Evolutionary conservation across 2,888 invertebrate genomes (phyloP).

Genomic region (Ryuthela nishihirai): DNA sequence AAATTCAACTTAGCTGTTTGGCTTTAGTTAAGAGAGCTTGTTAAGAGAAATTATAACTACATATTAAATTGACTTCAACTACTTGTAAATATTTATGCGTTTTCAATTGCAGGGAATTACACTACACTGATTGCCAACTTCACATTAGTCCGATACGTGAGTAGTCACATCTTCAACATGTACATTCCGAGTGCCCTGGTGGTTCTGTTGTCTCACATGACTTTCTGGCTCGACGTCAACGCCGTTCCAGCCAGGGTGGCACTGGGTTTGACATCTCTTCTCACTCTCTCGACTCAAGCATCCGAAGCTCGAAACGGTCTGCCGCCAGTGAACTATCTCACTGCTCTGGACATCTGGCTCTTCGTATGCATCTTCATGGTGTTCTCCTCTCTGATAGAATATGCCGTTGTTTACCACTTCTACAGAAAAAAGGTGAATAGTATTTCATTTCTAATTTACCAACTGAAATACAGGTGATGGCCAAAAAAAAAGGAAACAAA

Average conservation of each 20-base stretch:
- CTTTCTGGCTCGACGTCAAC: conserved; percentile 31
- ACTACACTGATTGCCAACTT: conserved; percentile 13
- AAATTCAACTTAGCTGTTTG: no score
- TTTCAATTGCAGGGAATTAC: conserved; percentile 11
- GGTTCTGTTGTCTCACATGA: conserved; percentile 24
- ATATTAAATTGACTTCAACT: no score
- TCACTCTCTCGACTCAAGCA: conserved; percentile 34
- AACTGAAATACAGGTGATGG: no score
- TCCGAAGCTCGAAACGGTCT: conserved; percentile 20
- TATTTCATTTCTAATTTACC: background rate
- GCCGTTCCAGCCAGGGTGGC: conserved; percentile 24
- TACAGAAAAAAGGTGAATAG: conserved; percentile 3
- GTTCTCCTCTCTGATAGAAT: conserved; percentile 31
- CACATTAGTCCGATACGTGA: conserved; percentile 16
- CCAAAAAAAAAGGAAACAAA: no score
- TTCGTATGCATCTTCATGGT: conserved; percentile 30
- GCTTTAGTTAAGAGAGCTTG: no score
- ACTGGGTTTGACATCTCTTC: conserved; percentile 28
- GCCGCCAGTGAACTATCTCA: conserved; percentile 35
- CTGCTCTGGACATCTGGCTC: conserved; percentile 36
- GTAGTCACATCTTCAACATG: conserved; percentile 18
- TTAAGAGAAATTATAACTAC: no score
- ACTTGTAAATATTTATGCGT: no score
- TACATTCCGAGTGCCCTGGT: conserved; percentile 33
- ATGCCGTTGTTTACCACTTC: conserved; percentile 15